phyloP scores from a whole-genome alignment of 2,113 vertebrate genomes.

The Cololabis saira region DNA sequence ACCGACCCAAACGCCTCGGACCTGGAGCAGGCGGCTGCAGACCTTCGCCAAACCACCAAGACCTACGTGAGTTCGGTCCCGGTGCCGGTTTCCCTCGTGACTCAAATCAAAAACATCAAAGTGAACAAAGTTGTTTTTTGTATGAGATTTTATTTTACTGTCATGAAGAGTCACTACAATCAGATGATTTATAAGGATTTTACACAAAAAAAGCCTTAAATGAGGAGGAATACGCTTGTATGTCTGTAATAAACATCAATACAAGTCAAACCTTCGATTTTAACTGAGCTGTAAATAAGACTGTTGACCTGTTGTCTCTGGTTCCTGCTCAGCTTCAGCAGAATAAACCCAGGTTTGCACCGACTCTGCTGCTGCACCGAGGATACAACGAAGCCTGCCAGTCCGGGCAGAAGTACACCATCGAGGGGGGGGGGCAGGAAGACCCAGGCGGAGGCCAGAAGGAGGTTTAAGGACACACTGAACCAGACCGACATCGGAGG shows the following conservation, averaged over 20 bases:
- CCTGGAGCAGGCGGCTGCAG: not conserved
- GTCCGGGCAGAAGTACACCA: not conserved
- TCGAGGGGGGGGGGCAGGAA: not conserved
- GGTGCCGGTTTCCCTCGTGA: not conserved
- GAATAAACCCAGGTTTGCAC: not conserved
- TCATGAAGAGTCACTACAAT: too few relatives aligned
- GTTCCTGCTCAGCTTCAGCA: not conserved
- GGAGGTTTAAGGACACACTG: not conserved
- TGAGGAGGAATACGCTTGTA: too few relatives aligned
- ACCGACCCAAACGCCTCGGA: not conserved
- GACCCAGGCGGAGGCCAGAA: not conserved
- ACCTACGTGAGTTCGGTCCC: not conserved
- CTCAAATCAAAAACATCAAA: too few relatives aligned
- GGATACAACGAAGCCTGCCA: not conserved
- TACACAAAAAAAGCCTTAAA: too few relatives aligned
- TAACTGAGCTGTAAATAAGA: too few relatives aligned
- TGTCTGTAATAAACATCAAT: too few relatives aligned
- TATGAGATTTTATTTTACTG: too few relatives aligned
- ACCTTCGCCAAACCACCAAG: not conserved
- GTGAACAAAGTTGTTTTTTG: too few relatives aligned
- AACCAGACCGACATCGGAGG: not conserved
- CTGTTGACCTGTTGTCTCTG: too few relatives aligned
- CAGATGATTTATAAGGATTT: too few relatives aligned
- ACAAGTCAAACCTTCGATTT: too few relatives aligned
- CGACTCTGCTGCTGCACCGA: constrained; percentile 5